Conservation (phyloP, 2,888 invertebrate species). For the Diachrysia chrysitis region DNA sequence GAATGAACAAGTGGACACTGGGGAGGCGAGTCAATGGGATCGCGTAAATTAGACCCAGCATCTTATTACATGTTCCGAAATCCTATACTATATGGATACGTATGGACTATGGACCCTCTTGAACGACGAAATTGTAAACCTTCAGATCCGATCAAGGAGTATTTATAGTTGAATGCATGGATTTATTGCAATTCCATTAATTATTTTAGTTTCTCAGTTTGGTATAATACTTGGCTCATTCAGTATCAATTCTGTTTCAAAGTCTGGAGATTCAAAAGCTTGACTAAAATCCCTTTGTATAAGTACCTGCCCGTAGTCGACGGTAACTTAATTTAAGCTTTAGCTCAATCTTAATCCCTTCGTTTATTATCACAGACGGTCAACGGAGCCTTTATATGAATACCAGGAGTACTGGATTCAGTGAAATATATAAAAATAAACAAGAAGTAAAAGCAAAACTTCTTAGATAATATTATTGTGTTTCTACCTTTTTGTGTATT, state of each 20-base stretch:
- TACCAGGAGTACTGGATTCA: neutral
- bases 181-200: conserved; percentile 35
- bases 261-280: conserved; percentile 8
- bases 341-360: conserved; percentile 10
- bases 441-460: conserved; percentile 7
- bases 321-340: conserved; percentile 15
- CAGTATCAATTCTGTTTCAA: neutral
- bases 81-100: conserved; percentile 30
- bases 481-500: conserved; percentile 4
- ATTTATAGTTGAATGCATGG: conserved; percentile 21
- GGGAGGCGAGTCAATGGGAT: conserved; percentile 66
- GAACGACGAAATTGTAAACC: conserved; percentile 51
- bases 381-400: neutral
- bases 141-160: conserved; percentile 41
- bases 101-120: conserved; percentile 56
- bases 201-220: conserved; percentile 15
- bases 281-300: neutral
- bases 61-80: conserved; percentile 67
- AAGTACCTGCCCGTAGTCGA: neutral
- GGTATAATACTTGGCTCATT: conserved; percentile 10
- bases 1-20: conserved; percentile 81
- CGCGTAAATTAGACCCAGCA: conserved; percentile 72
- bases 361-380: conserved; percentile 25
- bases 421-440: neutral
- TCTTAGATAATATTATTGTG: neutral